Conservation (phyloP, 2,113 vertebrate species). For the Spizaetus ornatus region DNA sequence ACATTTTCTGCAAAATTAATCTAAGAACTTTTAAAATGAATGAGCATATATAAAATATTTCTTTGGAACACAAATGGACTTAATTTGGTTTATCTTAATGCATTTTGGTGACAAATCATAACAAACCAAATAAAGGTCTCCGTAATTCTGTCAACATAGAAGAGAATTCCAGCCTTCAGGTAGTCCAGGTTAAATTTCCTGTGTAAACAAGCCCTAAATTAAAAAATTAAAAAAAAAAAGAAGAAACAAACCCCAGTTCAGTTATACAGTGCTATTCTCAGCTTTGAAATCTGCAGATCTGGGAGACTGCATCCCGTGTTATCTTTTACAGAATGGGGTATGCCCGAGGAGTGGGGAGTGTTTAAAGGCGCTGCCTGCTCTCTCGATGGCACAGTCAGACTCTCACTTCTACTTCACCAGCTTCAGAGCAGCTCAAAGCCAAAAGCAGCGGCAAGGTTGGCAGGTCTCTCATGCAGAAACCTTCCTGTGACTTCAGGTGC, state of each 20-base stretch:
- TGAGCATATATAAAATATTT: background rate
- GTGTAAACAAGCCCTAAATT: background rate
- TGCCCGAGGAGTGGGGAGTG: fast-evolving
- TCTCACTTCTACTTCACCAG: background rate
- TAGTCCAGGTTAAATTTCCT: background rate
- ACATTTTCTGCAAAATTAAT: background rate
- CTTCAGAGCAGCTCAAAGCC: background rate
- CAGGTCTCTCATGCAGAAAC: background rate
- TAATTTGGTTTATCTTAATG: constrained; percentile 1
- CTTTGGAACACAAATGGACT: background rate
- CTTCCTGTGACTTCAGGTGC: background rate
- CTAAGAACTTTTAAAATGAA: background rate
- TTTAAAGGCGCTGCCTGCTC: background rate
- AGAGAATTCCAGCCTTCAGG: background rate
- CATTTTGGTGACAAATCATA: background rate
- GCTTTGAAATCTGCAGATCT: background rate
- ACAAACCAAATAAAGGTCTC: background rate
- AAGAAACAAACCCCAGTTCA: background rate
- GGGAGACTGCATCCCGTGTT: background rate
- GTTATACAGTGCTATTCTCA: background rate
- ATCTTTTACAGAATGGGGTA: background rate
- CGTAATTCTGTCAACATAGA: background rate
- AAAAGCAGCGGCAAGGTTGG: background rate
- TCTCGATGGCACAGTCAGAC: fast-evolving
- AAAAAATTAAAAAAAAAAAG: background rate